These are phyloP conservation scores for Chlorospingus flavigularis DNA, from an alignment of 2,797 vertebrate genomes.

Conservation along the genomic window DNA sequence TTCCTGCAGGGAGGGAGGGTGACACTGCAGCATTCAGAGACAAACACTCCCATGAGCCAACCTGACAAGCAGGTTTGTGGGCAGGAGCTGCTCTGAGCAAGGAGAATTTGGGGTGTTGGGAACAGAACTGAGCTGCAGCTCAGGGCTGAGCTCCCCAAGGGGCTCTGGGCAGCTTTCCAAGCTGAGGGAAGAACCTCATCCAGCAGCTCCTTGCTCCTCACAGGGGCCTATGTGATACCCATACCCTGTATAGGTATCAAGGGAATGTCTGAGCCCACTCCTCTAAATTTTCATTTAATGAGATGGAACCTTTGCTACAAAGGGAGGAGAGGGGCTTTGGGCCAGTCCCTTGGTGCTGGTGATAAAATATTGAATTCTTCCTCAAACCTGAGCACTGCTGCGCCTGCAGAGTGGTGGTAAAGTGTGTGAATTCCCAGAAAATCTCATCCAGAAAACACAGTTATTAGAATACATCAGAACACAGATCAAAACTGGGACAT, in stretches of 20 bases:
- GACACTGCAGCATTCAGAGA: background rate
- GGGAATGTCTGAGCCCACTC: background rate
- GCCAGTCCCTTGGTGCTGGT: background rate
- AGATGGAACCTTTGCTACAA: background rate
- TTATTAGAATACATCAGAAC: background rate
- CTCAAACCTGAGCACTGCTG: background rate
- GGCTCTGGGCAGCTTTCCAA: background rate
- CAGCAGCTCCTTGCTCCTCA: background rate
- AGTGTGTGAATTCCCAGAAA: background rate
- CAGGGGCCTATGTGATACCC: background rate
- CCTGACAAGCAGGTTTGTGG: constrained; percentile 33
- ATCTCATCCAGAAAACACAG: background rate
- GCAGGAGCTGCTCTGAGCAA: background rate
- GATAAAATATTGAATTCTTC: background rate
- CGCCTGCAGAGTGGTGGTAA: background rate
- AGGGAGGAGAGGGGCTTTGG: background rate
- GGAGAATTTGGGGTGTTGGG: background rate
- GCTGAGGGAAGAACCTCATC: background rate
- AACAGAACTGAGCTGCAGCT: background rate
- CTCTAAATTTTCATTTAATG: background rate
- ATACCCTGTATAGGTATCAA: accelerated
- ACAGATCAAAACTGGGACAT: background rate
- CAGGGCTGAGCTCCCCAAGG: background rate
- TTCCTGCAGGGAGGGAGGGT: background rate
- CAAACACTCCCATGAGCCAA: background rate